Conservation (phyloP, 2,797 vertebrate genomes). For the Liasis olivaceus region DNA sequence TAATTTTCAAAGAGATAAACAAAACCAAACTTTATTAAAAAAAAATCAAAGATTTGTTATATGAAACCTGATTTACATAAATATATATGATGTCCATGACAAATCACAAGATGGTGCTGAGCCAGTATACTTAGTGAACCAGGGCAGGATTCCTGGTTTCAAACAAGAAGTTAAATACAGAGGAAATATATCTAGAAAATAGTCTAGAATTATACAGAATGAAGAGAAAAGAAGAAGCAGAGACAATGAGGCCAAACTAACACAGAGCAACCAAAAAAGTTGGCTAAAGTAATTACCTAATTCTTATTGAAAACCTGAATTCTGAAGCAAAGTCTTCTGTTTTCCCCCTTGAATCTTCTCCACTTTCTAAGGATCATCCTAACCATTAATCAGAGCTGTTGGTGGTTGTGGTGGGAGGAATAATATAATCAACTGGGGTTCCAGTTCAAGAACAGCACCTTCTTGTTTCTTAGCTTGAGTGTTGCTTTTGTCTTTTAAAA, state of each 20-base stretch:
- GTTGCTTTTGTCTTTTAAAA: background rate
- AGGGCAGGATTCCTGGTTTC: background rate
- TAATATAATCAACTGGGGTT: background rate
- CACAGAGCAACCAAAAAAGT: background rate
- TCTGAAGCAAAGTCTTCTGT: background rate
- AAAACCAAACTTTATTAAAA: background rate
- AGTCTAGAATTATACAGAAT: background rate
- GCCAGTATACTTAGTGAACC: background rate
- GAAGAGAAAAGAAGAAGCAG: background rate
- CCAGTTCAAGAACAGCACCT: background rate
- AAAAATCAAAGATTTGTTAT: background rate
- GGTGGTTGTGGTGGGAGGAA: background rate
- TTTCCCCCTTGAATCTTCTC: background rate
- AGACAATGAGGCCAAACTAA: background rate
- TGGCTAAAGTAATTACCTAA: background rate
- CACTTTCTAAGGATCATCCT: background rate
- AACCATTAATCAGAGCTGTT: background rate
- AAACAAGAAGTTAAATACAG: background rate
- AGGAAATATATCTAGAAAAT: background rate
- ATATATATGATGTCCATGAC: background rate
- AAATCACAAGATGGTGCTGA: background rate
- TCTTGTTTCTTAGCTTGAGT: background rate
- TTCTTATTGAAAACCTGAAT: background rate
- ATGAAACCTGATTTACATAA: background rate
- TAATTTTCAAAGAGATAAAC: background rate